phyloP scores from a whole-genome alignment of 1,140 invertebrate genomes.

The Berghia stephanieae region DNA sequence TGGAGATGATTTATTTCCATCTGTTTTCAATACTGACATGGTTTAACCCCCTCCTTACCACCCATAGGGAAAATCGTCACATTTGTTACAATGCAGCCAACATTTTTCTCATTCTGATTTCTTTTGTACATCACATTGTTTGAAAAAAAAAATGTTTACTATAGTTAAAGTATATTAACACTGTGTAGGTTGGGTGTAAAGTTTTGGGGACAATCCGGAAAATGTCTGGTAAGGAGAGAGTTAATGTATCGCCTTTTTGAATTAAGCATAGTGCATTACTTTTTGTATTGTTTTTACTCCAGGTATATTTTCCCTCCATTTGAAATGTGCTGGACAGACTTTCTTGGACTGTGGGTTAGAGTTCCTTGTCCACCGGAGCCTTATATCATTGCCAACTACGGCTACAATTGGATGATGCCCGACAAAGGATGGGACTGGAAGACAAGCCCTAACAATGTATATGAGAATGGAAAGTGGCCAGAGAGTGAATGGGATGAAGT shows the following conservation, averaged over 20 bases:
- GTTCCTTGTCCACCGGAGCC: conserved; percentile 71
- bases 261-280: neutral
- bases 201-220: no score
- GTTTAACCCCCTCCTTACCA: no score
- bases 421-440: conserved; percentile 73
- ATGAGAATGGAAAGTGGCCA: conserved; percentile 71
- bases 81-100: no score
- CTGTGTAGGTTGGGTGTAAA: no score
- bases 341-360: conserved; percentile 69
- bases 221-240: no score
- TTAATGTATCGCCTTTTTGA: no score
- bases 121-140: no score
- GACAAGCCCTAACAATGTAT: conserved; percentile 71
- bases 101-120: no score
- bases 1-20: neutral
- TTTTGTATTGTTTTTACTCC: conserved; percentile 30
- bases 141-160: no score
- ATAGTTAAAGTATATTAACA: no score
- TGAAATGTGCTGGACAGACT: conserved; percentile 72
- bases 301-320: conserved; percentile 73
- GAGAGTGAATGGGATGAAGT: conserved; percentile 69
- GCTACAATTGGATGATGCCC: conserved; percentile 70
- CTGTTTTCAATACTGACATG: neutral
- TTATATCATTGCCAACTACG: conserved; percentile 73
- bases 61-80: no score